Conservation (phyloP, 2,797 vertebrate genomes). For the Sylvia borin region DNA sequence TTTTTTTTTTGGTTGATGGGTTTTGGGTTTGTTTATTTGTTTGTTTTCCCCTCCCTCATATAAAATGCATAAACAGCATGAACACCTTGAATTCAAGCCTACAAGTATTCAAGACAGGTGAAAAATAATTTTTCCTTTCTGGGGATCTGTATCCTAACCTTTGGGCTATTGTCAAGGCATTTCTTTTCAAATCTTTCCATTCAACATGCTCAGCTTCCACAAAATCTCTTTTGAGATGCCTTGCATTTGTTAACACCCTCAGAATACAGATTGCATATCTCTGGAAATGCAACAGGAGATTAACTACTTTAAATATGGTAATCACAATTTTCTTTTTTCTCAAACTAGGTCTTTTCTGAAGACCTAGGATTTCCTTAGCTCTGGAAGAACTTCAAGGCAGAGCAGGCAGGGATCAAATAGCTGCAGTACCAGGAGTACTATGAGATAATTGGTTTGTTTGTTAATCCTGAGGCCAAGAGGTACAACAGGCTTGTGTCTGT, state of each 20-base stretch:
- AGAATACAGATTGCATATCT: background rate
- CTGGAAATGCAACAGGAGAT: background rate
- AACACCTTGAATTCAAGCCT: background rate
- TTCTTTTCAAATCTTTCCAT: background rate
- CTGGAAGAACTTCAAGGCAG: background rate
- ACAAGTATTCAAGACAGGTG: rapidly evolving
- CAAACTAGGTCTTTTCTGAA: background rate
- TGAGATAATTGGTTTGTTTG: background rate
- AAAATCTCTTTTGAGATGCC: background rate
- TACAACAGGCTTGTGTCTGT: background rate
- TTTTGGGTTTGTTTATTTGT: background rate
- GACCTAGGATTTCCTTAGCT: background rate
- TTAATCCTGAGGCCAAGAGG: background rate
- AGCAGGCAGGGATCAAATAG: background rate
- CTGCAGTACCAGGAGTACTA: background rate
- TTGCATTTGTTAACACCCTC: background rate
- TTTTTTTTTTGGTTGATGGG: background rate
- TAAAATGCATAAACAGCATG: background rate
- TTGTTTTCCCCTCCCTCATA: background rate
- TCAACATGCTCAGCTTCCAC: background rate
- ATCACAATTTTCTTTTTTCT: background rate
- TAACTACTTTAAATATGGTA: background rate
- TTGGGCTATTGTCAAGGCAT: background rate
- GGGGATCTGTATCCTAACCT: background rate
- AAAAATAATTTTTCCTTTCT: background rate